phyloP scores from a whole-genome alignment of 2,888 invertebrate species.

The Limulus polyphemus region DNA sequence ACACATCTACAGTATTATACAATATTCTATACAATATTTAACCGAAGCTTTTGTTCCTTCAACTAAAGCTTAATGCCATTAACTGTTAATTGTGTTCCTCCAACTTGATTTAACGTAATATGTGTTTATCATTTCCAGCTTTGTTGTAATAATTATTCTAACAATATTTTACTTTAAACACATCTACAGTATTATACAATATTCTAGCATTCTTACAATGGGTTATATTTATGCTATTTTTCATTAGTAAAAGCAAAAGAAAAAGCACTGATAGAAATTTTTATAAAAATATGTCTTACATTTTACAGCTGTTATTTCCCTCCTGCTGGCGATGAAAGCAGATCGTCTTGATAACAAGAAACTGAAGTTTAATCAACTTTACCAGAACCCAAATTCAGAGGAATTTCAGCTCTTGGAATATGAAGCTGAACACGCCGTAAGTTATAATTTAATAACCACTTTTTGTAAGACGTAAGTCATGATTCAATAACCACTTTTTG shows the following conservation, averaged over 20 bases:
- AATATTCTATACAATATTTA: no score
- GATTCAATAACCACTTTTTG: background rate
- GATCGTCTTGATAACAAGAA: slow-evolving; percentile 68
- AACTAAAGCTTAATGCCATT: no score
- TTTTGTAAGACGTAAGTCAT: slow-evolving; percentile 47
- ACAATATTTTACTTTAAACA: background rate
- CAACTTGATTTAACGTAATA: no score
- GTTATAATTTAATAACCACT: slow-evolving; percentile 33
- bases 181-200: background rate
- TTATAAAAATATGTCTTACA: no score
- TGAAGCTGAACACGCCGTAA: slow-evolving; percentile 72
- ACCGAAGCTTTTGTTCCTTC: no score
- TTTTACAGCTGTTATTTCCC: slow-evolving; percentile 39
- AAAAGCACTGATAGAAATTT: no score
- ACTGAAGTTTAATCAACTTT: slow-evolving; percentile 61
- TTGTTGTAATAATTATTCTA: no score
- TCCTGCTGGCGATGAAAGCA: slow-evolving; percentile 64
- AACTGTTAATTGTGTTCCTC: no score
- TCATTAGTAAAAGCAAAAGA: no score
- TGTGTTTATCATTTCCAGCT: no score
- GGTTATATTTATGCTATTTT: no score
- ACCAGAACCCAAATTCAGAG: slow-evolving; percentile 62
- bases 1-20: background rate
- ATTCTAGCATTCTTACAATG: background rate
- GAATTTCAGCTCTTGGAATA: slow-evolving; percentile 67